Conservation (phyloP, 2,113 vertebrate species). For the Sinocyclocheilus grahami region DNA sequence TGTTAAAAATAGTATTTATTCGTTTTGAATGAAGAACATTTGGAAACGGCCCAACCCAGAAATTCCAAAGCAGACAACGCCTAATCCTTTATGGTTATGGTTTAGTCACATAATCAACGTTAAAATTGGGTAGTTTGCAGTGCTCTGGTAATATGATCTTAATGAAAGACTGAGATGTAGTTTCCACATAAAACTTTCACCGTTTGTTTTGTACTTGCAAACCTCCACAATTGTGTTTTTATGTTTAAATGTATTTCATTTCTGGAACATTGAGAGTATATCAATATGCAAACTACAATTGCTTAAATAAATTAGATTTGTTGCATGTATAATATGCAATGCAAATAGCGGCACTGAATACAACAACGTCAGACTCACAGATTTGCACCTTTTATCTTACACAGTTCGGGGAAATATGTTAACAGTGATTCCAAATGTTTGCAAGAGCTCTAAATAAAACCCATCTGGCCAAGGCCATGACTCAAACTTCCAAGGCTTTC, state of each 20-base stretch:
- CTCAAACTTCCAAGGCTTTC: slow-evolving; percentile 9
- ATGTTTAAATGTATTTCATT: no score
- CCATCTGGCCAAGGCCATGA: slow-evolving; percentile 33
- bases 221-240: neutral
- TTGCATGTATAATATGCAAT: neutral
- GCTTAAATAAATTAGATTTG: neutral
- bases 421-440: slow-evolving; percentile 60
- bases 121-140: neutral
- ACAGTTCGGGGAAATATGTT: neutral
- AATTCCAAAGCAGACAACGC: slow-evolving; percentile 57
- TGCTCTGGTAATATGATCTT: neutral
- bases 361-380: neutral
- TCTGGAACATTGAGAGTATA: no score
- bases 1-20: no score
- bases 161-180: neutral
- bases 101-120: slow-evolving; percentile 19
- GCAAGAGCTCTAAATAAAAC: slow-evolving; percentile 54
- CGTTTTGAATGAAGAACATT: no score
- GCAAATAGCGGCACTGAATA: neutral
- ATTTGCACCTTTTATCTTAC: neutral
- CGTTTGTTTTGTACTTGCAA: neutral
- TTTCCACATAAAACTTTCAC: neutral
- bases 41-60: slow-evolving; percentile 53
- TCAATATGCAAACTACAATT: neutral
- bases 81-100: slow-evolving; percentile 51